Conservation (phyloP, 2,797 vertebrate species). For the Gobionotothen gibberifrons region DNA sequence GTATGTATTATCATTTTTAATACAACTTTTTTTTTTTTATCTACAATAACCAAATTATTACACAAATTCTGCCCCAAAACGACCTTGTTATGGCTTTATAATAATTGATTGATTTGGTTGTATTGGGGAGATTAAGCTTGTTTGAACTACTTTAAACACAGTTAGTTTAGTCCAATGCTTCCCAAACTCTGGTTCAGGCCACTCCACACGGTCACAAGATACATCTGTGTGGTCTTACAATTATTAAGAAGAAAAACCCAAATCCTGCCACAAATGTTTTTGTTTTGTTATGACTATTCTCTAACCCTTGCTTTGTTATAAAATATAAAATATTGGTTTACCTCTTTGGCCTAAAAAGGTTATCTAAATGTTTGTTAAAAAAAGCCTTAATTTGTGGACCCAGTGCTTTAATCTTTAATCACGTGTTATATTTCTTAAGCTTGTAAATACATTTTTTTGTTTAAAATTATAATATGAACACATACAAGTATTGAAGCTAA, state of each 20-base stretch:
- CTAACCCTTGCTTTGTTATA: neutral
- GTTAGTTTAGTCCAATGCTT: neutral
- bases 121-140: rapidly evolving
- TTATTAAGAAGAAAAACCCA: neutral
- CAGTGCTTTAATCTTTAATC: neutral
- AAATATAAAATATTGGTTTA: neutral
- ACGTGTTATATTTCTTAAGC: neutral
- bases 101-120: neutral
- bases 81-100: neutral
- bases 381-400: neutral
- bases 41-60: neutral
- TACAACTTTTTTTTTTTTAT: no score
- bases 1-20: neutral
- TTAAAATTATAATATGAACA: no score
- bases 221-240: neutral
- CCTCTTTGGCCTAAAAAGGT: neutral
- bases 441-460: neutral
- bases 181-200: neutral
- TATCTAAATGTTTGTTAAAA: neutral
- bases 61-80: neutral
- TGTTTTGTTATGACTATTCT: neutral
- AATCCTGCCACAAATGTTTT: neutral
- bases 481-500: no score
- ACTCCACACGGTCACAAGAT: neutral
- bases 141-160: neutral